Conservation (phyloP, 1,140 invertebrate species). For the Cephus cinctus region DNA sequence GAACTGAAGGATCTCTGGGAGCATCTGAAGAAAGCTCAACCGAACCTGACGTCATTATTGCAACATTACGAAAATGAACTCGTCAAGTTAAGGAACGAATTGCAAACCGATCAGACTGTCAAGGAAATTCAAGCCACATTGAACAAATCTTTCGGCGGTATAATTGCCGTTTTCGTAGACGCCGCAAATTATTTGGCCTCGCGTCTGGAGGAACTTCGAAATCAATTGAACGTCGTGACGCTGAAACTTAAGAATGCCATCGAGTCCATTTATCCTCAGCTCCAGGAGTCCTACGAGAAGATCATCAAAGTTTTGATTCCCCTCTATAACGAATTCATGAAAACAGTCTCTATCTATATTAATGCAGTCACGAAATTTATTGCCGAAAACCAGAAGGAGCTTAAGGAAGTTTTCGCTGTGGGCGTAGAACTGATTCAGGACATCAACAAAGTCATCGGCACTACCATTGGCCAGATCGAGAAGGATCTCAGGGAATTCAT, state of each 20-base stretch:
- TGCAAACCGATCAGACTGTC: constrained; percentile 65
- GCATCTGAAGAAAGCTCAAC: constrained; percentile 59
- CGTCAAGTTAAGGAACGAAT: constrained; percentile 62
- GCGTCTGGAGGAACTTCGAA: constrained; percentile 46
- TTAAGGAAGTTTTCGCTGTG: constrained; percentile 63
- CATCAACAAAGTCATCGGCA: constrained; percentile 53
- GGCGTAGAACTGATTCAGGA: constrained; percentile 58
- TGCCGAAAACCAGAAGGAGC: constrained; percentile 64
- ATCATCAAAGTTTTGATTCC: constrained; percentile 44
- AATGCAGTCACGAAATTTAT: constrained; percentile 57
- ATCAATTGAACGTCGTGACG: constrained; percentile 50
- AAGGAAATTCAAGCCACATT: constrained; percentile 65
- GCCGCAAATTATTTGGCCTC: constrained; percentile 39
- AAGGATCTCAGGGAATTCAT: constrained; percentile 54
- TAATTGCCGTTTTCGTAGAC: constrained; percentile 47
- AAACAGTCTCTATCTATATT: constrained; percentile 55
- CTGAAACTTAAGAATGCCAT: constrained; percentile 49
- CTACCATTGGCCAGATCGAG: constrained; percentile 49
- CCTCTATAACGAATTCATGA: constrained; percentile 52
- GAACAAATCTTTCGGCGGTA: constrained; percentile 52
- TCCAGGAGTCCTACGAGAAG: constrained; percentile 60
- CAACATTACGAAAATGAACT: constrained; percentile 62
- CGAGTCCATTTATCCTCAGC: constrained; percentile 49
- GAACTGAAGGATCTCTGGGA: constrained; percentile 49
- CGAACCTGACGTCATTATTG: constrained; percentile 61